These are phyloP conservation scores for Lepetodrilus schrolli DNA, from an alignment of 2,888 invertebrate genomes.

Conservation along the genomic window DNA sequence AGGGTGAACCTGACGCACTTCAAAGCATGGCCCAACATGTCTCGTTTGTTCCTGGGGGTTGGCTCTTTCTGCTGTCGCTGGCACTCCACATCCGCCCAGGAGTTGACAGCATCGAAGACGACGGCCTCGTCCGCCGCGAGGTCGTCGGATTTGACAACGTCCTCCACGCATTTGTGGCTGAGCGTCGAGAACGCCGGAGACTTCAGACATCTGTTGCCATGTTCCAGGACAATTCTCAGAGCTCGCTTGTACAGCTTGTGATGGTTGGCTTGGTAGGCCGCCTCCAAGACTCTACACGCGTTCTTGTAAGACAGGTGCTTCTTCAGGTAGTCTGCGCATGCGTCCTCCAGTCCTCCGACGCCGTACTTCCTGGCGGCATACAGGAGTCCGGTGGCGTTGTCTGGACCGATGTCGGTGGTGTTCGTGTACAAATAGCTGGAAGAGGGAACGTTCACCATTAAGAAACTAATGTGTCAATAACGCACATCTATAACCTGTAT, in stretches of 20 bases:
- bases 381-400: constrained; percentile 48
- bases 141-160: constrained; percentile 20
- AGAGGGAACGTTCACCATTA: neutral
- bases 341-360: constrained; percentile 42
- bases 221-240: constrained; percentile 32
- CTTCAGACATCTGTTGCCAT: constrained; percentile 33
- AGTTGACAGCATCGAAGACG: neutral
- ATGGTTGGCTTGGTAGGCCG: constrained; percentile 29
- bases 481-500: neutral
- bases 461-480: neutral
- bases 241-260: constrained; percentile 27
- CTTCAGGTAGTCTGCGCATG: constrained; percentile 49
- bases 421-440: constrained; percentile 55
- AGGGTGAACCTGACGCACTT: constrained; percentile 44
- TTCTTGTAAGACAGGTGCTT: constrained; percentile 42
- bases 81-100: constrained; percentile 14
- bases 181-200: constrained; percentile 24
- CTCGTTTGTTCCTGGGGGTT: neutral
- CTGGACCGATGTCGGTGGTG: constrained; percentile 48
- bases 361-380: constrained; percentile 57
- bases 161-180: constrained; percentile 26
- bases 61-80: neutral
- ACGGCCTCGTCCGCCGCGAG: neutral
- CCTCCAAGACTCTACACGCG: constrained; percentile 35
- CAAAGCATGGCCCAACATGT: neutral